phyloP scores from a whole-genome alignment of 2,113 vertebrate genomes.

The Alaudala cheleensis region DNA sequence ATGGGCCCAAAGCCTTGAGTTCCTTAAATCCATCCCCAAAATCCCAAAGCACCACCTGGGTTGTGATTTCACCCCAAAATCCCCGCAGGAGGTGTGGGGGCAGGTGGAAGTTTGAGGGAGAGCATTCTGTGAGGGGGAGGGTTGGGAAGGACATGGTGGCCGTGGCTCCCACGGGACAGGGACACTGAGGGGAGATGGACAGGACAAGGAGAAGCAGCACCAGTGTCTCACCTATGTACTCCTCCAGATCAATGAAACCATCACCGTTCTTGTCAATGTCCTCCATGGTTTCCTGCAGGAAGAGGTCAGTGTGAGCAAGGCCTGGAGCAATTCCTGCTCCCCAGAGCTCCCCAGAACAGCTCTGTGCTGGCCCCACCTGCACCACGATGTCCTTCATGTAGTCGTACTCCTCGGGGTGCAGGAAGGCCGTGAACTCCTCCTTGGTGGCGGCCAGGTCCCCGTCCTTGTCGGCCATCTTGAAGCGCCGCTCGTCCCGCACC shows the following conservation, averaged over 20 bases:
- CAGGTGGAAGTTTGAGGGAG: neutral
- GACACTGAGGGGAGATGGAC: neutral
- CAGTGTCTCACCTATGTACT: constrained; percentile 85
- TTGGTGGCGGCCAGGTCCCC: constrained; percentile 84
- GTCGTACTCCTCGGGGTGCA: constrained; percentile 91
- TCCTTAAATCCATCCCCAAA: neutral
- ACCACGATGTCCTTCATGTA: constrained; percentile 94
- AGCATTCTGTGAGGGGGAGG: neutral
- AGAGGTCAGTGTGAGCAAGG: accelerated
- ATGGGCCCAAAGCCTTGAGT: neutral
- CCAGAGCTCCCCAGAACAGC: neutral
- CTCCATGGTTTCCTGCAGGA: constrained; percentile 88
- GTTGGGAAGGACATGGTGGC: neutral
- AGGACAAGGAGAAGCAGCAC: neutral
- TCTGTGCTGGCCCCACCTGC: constrained; percentile 69
- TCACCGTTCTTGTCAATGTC: constrained; percentile 94
- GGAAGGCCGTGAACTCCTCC: constrained; percentile 89
- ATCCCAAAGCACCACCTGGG: neutral
- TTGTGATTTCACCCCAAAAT: neutral
- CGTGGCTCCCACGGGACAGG: accelerated
- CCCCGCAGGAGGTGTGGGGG: accelerated
- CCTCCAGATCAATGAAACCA: constrained; percentile 88
- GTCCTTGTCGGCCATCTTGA: constrained; percentile 85
- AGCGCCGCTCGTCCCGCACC: constrained; percentile 87
- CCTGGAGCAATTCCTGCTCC: neutral